Base-by-base conservation (phyloP, 2,113 vertebrate species). In the Colistium nudipinnis region DNA sequence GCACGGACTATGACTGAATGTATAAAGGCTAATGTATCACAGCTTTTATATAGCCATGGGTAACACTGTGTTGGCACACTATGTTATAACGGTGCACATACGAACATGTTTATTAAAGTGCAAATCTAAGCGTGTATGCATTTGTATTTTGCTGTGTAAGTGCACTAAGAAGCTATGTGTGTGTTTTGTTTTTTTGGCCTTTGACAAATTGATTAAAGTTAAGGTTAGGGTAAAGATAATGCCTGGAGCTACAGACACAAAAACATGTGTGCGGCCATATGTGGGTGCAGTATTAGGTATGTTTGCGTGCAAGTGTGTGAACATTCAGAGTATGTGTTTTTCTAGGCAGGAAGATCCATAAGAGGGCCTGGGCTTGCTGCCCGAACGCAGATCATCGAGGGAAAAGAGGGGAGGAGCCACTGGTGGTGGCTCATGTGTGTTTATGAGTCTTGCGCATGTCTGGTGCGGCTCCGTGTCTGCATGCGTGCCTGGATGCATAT, bases 371-470 rank as follows among this genome's bases (percentile, higher is more conserved):
- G 89, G 86, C 78, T 64, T 28, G 45, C 56, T 72, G 81, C 86
- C 84, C 78, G 86, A 75, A 78, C 12, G 13, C 84, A 82, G 81
- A 78, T 86, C 86, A 85, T 59, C 56, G 79, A 86, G 83, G 84
- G 75, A 66, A 85, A 78, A 70, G 62, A 36, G 49, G 38, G 69
- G 78, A 39, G 76, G 51, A 74, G 74, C 70, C 38, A 44, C 57
- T 43, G 64, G 80, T 69, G 66, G 48, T 52, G 48, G 69, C 76
- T 88, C 71, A 80, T 49, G 36, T 78, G 74, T 75, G 63, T 56
- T 31, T 82, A 45, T 62, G 68, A 76, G 73, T 62, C 66, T 47
- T 62, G 67, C 27, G 66, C 74, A 78, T 74, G 62, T 67, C 44
- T 80, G 59, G 27, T 69, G 70, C 51, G 68, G 73, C 51, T 75